Percentiles rank a stretch among this genome's conserved stretches.
Conservation (phyloP, 2,113 vertebrate genomes). For the Takifugu bimaculatus region DNA sequence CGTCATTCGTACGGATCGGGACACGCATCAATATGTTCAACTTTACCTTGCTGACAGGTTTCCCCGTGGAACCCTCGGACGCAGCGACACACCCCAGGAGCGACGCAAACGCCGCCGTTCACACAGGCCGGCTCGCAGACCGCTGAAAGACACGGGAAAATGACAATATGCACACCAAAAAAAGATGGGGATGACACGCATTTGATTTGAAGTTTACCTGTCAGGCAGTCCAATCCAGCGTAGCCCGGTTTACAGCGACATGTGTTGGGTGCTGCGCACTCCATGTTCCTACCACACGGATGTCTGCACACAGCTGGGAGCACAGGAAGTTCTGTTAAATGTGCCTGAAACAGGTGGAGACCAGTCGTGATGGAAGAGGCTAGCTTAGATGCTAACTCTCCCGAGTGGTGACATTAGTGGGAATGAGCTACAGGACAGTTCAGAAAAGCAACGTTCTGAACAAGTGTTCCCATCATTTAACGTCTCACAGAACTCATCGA, state of each 20-base stretch:
- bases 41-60: constrained; percentile 62
- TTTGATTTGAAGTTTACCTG: constrained; percentile 38
- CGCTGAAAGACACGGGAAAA: constrained; percentile 17
- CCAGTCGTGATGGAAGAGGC: not conserved
- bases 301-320: constrained; percentile 69
- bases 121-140: constrained; percentile 50
- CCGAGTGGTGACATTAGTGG: too few relatives aligned
- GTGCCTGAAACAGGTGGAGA: not conserved
- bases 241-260: constrained; percentile 73
- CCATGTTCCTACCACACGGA: constrained; percentile 70
- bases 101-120: constrained; percentile 49
- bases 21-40: too few relatives aligned
- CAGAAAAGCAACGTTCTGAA: too few relatives aligned
- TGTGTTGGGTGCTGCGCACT: constrained; percentile 67
- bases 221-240: constrained; percentile 58
- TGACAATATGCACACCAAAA: not conserved
- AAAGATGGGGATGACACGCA: not conserved
- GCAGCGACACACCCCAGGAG: constrained; percentile 64
- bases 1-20: too few relatives aligned
- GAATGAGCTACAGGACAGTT: too few relatives aligned
- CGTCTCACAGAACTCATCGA: too few relatives aligned
- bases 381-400: too few relatives aligned
- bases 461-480: too few relatives aligned
- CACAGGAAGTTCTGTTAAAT: constrained; percentile 1
- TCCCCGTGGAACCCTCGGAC: constrained; percentile 64